Evolutionary conservation across 1,140 invertebrate species (phyloP).

Genomic region (Mylabris phalerata): DNA sequence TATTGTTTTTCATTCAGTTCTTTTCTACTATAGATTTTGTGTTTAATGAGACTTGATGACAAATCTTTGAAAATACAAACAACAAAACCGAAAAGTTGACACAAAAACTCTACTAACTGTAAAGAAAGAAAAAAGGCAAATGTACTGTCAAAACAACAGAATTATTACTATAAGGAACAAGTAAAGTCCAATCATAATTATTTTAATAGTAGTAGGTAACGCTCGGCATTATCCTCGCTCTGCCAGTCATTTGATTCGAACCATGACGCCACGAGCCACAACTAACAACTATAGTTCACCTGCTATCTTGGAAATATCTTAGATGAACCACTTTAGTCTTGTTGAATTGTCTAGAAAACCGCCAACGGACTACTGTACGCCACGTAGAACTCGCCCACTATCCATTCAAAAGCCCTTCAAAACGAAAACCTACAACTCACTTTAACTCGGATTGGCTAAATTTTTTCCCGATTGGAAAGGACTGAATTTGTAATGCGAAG

Average conservation of each 20-base stretch:
- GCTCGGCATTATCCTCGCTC: constrained; percentile 44
- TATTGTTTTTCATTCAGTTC: no score
- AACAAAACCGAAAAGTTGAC: constrained; percentile 8
- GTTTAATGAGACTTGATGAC: constrained; percentile 2
- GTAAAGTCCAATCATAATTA: constrained; percentile 40
- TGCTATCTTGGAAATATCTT: constrained; percentile 34
- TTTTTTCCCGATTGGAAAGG: no score
- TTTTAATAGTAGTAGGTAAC: constrained; percentile 41
- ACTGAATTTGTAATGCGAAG: no score
- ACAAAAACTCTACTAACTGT: constrained; percentile 10
- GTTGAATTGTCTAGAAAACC: no score
- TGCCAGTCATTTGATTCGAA: constrained; percentile 46
- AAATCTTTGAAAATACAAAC: not conserved
- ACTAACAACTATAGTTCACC: constrained; percentile 39
- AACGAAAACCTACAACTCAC: no score
- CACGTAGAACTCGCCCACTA: no score
- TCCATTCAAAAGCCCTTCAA: no score
- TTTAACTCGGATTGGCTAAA: no score
- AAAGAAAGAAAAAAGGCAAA: constrained; percentile 3
- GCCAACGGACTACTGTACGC: no score
- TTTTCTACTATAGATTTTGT: not conserved
- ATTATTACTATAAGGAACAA: constrained; percentile 36
- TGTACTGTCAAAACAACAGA: constrained; percentile 32
- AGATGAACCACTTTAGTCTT: constrained; percentile 30
- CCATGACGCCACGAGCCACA: constrained; percentile 45